Percentiles rank a stretch among this genome's conserved stretches.
Evolutionary conservation across 2,113 vertebrate genomes (phyloP).

Genomic region (Cyanocitta stelleri): DNA sequence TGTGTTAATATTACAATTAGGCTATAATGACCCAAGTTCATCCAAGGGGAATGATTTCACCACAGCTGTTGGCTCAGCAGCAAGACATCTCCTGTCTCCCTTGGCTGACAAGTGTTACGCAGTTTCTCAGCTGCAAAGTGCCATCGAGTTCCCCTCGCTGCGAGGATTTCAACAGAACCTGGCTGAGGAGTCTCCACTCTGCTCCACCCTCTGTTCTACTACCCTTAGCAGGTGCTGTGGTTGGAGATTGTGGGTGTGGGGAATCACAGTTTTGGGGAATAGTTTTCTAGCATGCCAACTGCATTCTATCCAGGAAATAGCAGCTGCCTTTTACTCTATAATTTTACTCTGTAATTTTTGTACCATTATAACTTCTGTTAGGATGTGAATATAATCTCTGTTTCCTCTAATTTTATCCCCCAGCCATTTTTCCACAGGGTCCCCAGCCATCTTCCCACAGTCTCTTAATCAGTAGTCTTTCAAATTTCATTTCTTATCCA

Average conservation of each 20-base stretch:
- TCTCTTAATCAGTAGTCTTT: background rate
- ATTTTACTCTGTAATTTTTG: background rate
- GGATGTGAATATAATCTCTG: background rate
- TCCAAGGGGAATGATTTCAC: background rate
- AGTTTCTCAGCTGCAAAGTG: background rate
- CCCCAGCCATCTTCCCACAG: background rate
- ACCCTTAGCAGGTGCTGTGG: background rate
- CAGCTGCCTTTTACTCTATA: background rate
- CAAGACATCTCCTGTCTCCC: background rate
- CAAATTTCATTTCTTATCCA: background rate
- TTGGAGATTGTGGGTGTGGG: background rate
- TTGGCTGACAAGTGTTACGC: background rate
- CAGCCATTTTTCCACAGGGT: background rate
- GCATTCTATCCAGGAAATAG: background rate
- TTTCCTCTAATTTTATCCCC: background rate
- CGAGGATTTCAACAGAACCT: background rate
- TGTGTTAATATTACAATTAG: background rate
- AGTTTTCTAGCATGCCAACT: background rate
- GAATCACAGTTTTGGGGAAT: background rate
- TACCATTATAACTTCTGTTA: background rate
- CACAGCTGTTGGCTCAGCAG: background rate
- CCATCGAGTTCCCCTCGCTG: rapidly evolving
- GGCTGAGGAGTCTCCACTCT: background rate
- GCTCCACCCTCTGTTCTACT: background rate
- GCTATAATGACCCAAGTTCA: background rate